phyloP scores from a whole-genome alignment of 2,113 vertebrate species.

The Raphicerus campestris region DNA sequence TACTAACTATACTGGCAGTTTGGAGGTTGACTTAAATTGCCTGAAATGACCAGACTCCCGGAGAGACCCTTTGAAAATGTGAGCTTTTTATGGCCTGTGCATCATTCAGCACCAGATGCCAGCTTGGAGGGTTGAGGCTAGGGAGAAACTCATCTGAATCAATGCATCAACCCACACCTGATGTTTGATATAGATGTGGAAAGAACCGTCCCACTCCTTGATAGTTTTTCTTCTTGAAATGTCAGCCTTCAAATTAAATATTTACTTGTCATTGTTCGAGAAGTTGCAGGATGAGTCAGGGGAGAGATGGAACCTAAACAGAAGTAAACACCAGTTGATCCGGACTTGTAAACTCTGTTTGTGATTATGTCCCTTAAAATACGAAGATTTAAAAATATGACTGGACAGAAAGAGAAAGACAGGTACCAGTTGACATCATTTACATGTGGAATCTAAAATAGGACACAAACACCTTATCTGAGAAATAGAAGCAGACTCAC shows the following conservation, averaged over 20 bases:
- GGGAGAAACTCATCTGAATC: background rate
- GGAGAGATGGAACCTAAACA: background rate
- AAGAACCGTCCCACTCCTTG: background rate
- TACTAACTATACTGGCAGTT: background rate
- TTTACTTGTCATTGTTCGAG: background rate
- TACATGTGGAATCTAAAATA: background rate
- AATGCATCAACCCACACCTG: background rate
- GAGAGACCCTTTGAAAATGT: background rate
- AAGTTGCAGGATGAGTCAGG: background rate
- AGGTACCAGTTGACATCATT: background rate
- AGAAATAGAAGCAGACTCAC: background rate
- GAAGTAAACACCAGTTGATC: background rate
- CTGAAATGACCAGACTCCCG: background rate
- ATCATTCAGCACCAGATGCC: accelerated
- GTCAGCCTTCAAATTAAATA: background rate
- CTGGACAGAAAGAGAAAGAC: background rate
- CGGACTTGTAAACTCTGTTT: background rate
- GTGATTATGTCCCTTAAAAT: background rate
- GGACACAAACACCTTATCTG: background rate
- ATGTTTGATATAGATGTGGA: background rate
- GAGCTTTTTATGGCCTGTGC: background rate
- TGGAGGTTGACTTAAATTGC: background rate
- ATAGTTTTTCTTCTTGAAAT: background rate
- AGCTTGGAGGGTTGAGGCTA: background rate
- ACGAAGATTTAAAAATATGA: background rate